These are phyloP conservation scores for Delphinus delphis DNA, from an alignment of 2,113 vertebrate species.

Conservation along the genomic window DNA sequence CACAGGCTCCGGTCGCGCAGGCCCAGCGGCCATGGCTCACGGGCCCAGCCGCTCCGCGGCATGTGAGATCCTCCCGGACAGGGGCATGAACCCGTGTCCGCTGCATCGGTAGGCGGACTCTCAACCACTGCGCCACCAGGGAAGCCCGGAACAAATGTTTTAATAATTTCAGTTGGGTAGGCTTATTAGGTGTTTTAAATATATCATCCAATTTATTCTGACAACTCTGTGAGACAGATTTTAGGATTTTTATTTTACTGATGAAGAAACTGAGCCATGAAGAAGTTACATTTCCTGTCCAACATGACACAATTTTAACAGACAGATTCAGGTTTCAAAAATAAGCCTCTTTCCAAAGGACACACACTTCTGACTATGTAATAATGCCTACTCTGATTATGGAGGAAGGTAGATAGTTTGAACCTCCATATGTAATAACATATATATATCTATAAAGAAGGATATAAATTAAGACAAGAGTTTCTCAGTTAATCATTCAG, in stretches of 20 bases:
- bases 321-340: neutral
- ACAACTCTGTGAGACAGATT: neutral
- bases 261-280: neutral
- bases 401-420: neutral
- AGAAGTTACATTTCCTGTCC: neutral
- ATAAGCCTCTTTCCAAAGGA: neutral
- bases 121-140: too few relatives aligned
- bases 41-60: too few relatives aligned
- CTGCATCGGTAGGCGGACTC: too few relatives aligned
- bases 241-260: neutral
- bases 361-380: neutral
- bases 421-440: neutral
- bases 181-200: conserved; percentile 32
- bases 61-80: too few relatives aligned
- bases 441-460: neutral
- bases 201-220: neutral
- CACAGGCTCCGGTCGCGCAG: too few relatives aligned
- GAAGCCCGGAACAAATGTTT: neutral
- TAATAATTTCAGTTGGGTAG: neutral
- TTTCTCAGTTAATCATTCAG: neutral
- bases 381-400: neutral
- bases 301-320: neutral
- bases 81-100: too few relatives aligned
- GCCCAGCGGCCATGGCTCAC: too few relatives aligned
- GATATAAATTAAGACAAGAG: neutral